phyloP scores from a whole-genome alignment of 2,888 invertebrate species.

The Dryomyza anilis region DNA sequence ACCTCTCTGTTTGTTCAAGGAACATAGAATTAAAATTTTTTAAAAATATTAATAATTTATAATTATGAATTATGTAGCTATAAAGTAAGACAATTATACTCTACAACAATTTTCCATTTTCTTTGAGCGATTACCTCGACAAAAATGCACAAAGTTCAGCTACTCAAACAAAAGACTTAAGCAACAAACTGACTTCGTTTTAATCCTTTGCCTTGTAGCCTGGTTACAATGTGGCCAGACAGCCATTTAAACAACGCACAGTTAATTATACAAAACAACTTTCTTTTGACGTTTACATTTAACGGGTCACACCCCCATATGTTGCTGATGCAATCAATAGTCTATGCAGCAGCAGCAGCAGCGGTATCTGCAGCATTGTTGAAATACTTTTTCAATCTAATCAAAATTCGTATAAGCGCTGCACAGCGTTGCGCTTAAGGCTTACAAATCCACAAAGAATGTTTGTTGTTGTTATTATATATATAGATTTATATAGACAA shows the following conservation, averaged over 20 bases:
- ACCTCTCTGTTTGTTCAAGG: too few species aligned
- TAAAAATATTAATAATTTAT: too few species aligned
- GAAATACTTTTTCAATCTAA: background rate
- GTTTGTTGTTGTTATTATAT: too few species aligned
- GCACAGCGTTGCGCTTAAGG: background rate
- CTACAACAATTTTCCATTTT: too few species aligned
- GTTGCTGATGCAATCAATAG: background rate
- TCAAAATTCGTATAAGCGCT: background rate
- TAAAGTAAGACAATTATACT: too few species aligned
- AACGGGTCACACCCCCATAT: background rate
- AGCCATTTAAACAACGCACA: background rate
- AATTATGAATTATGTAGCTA: too few species aligned
- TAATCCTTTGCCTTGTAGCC: too few species aligned
- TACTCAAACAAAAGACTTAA: background rate
- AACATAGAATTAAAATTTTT: too few species aligned
- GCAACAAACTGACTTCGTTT: slow-evolving; percentile 5
- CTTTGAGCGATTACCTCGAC: background rate
- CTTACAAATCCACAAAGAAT: slow-evolving; percentile 14
- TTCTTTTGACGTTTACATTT: too few species aligned
- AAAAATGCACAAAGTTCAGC: background rate
- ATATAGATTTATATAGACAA: too few species aligned
- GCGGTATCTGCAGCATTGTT: background rate
- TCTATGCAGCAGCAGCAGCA: too few species aligned
- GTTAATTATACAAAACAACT: slow-evolving; percentile 3
- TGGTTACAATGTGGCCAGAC: background rate